Evolutionary conservation across 2,888 invertebrate genomes (phyloP), one percentile per base, ranked within the genome.

Genomic region (Uropetala carovei): DNA sequence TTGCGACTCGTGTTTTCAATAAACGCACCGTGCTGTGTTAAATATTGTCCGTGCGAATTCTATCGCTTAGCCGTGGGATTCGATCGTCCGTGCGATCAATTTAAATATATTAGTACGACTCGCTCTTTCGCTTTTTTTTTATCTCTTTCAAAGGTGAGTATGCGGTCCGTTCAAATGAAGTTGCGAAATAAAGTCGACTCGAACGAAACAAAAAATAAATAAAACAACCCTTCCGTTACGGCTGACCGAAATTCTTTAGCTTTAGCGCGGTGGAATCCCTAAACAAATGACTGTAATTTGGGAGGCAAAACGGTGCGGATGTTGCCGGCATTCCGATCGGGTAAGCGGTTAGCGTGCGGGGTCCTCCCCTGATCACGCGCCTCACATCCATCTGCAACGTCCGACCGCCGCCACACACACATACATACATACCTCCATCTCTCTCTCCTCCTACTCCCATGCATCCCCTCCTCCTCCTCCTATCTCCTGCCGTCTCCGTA

Each of bases 261-360:
- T 43, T 8, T 82, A 43, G 82, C 82, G 82, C 30, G 4, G 82
- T 30, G 82, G 30, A 82, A n/a, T n/a, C 81, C 81, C 81, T 81
- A 30, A 82, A 82, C 82, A 82, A 82, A 82, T 82, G 82, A 82
- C 82, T 82, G 82, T 82, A 82, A 82, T 82, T 82, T 82, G 82
- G 82, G 82, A 82, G 43, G 82, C 82, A 27, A 82, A 82, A 82
- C 30, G 82, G 82, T 82, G 82, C 82, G 82, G 82, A 30, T 82
- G 82, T 82, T 30, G 82, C 30, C 30, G 82, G 82, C 30, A 82
- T 82, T 82, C 82, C 82, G 82, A 82, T 82, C 82, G 30, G 82
- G 82, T 16, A 82, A 82, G 82, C 82, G 82, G 82, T 82, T n/a
- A 82, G 18, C 82, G 82, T 82, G 14, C 30, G 81, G 81, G 82